phyloP scores from a whole-genome alignment of 2,113 vertebrate species.

The Crotalus viridis region DNA sequence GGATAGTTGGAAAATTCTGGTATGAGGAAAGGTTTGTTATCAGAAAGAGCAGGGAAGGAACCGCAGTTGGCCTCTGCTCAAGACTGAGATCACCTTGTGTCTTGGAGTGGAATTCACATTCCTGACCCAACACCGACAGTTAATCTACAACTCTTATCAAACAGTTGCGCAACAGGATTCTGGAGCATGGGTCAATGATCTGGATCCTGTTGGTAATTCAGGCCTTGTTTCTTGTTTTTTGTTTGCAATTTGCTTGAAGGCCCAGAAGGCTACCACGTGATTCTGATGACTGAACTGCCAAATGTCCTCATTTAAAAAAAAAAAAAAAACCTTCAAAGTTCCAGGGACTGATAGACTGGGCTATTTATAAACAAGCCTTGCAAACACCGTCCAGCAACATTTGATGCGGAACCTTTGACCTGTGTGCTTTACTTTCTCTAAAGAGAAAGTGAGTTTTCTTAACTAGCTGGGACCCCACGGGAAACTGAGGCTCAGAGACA shows the following conservation, averaged over 20 bases:
- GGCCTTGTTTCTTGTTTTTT: too few species aligned
- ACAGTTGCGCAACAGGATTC: not conserved
- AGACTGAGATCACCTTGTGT: too few species aligned
- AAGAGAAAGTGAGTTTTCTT: not conserved
- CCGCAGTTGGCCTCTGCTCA: not conserved
- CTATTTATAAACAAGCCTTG: constrained; percentile 48
- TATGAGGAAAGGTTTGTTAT: not conserved
- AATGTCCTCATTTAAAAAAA: not conserved
- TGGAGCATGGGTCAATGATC: not conserved
- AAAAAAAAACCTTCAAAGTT: not conserved
- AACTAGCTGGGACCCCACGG: not conserved
- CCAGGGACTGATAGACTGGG: constrained; percentile 22
- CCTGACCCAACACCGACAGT: not conserved
- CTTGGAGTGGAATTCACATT: not conserved
- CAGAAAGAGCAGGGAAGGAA: not conserved
- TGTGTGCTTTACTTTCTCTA: constrained; percentile 25
- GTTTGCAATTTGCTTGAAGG: not conserved
- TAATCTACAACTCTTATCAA: not conserved
- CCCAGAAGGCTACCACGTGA: not conserved
- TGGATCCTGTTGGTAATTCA: not conserved
- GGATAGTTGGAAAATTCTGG: not conserved
- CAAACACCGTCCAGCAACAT: constrained; percentile 25
- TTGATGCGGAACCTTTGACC: constrained; percentile 49
- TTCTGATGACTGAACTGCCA: not conserved
- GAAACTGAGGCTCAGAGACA: not conserved